Base-by-base conservation (phyloP, 2,797 vertebrate species). In the Phyllotis vaccarum region DNA sequence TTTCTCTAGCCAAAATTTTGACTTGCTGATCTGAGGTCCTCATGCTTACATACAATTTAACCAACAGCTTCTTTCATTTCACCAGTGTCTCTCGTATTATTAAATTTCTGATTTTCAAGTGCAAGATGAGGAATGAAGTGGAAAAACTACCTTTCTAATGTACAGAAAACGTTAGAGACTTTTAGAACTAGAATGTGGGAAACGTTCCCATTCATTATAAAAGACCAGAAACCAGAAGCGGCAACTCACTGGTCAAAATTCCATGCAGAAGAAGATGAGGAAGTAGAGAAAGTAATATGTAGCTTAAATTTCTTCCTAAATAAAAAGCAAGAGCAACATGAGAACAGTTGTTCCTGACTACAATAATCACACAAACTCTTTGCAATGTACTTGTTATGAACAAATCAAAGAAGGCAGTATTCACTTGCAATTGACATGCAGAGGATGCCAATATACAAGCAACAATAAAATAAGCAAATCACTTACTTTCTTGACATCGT, bases 1-100 rank as follows among this genome's bases (percentile, higher is more conserved):
- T 89, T 91, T 68, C 31, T 93, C 49, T 78, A 43, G 14, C 91
- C 46, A 46, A 74, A 81, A 79, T 60, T 97, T 96, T 79, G 56
- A 10, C 31, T 88, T 90, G 16, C 58, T 83, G 46, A 72, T 40
- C 60, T 62, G 90, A 88, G 88, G 24, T 82, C 86, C 60, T 88
- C 46, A 52, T 19, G 52, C 2, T 27, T 80, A 37, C 56, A n/a
- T 27, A 54, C 3, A 91, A 54, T 46, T 52, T 66, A 93, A 97
- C 22, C 52, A 70, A 75, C 72, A 9, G 11, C 19, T 90, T 80
- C 21, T 3, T 95, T 95, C 19, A 86, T 95, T 92, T 72, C 6
- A 3, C 29, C 46, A 90, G 22, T 29, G 90, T 96, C 72, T 93
- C n/a, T 94, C 40, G 76, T 80, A 17, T 79, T 12, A 79, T 46